Percentiles rank a stretch among this genome's conserved stretches.
These are phyloP conservation scores for Hololepta plana DNA, from an alignment of 2,888 invertebrate species.

Conservation along the genomic window DNA sequence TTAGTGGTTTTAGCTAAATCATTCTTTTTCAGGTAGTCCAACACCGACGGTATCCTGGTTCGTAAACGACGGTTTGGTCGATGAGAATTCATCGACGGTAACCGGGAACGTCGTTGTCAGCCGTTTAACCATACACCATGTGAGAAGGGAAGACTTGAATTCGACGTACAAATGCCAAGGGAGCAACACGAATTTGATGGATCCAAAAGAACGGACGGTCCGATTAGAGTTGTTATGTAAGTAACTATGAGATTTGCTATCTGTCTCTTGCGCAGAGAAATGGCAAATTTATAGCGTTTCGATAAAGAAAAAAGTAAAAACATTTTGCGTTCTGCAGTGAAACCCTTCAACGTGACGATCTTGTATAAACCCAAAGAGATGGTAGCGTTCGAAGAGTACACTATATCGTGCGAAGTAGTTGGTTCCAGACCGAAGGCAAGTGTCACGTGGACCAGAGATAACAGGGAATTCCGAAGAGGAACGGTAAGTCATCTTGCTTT, in stretches of 20 bases:
- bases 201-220: slow-evolving; percentile 66
- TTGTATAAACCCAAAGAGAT: slow-evolving; percentile 57
- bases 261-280: too few relatives aligned
- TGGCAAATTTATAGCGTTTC: too few relatives aligned
- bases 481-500: slow-evolving; percentile 51
- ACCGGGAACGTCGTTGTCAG: slow-evolving; percentile 64
- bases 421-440: slow-evolving; percentile 77
- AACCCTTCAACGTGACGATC: slow-evolving; percentile 60
- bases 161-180: slow-evolving; percentile 78
- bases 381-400: slow-evolving; percentile 63
- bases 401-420: slow-evolving; percentile 60
- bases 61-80: slow-evolving; percentile 50
- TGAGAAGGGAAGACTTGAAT: slow-evolving; percentile 61
- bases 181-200: slow-evolving; percentile 70
- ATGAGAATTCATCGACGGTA: slow-evolving; percentile 50
- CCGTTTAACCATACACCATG: slow-evolving; percentile 52
- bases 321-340: slow-evolving; percentile 48
- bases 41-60: slow-evolving; percentile 75
- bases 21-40: slow-evolving; percentile 47
- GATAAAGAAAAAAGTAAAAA: background rate
- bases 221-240: slow-evolving; percentile 69
- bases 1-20: background rate
- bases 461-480: slow-evolving; percentile 54
- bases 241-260: slow-evolving; percentile 26
- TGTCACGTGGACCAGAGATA: slow-evolving; percentile 72